A percentile compares a stretch with the other conserved stretches of the same genome.
Evolutionary conservation across 2,797 vertebrate genomes (phyloP).

Genomic region (Oreortyx pictus): DNA sequence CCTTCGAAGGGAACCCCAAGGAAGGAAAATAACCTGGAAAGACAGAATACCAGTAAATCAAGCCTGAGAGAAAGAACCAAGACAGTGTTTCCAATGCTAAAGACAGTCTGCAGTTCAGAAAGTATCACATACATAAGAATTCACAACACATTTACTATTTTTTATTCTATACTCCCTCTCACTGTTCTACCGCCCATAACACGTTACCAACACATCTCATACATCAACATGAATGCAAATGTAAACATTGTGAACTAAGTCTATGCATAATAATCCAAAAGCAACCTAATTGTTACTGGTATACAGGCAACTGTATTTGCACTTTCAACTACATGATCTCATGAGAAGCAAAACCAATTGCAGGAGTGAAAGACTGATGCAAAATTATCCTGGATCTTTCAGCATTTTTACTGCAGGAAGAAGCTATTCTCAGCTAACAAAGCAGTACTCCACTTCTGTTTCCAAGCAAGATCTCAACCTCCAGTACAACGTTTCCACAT

Average conservation of each 20-base stretch:
- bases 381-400: not conserved
- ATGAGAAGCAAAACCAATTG: not conserved
- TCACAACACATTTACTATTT: not conserved
- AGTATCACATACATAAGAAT: not conserved
- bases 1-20: conserved; percentile 92
- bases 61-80: conserved; percentile 19
- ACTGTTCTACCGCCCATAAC: not conserved
- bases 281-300: not conserved
- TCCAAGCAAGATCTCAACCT: not conserved
- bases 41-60: conserved; percentile 77
- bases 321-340: not conserved
- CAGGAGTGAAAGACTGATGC: not conserved
- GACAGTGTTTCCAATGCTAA: not conserved
- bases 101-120: not conserved
- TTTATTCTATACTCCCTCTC: not conserved
- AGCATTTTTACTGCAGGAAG: not conserved
- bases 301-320: not conserved
- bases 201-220: not conserved
- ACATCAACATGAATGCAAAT: not conserved
- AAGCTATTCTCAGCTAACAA: not conserved
- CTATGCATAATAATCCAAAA: not conserved
- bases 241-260: not conserved
- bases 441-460: not conserved
- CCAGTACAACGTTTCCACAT: not conserved
- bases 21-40: conserved; percentile 94